Evolutionary conservation across 2,113 vertebrate genomes (phyloP).

Genomic region (Alectura lathami): DNA sequence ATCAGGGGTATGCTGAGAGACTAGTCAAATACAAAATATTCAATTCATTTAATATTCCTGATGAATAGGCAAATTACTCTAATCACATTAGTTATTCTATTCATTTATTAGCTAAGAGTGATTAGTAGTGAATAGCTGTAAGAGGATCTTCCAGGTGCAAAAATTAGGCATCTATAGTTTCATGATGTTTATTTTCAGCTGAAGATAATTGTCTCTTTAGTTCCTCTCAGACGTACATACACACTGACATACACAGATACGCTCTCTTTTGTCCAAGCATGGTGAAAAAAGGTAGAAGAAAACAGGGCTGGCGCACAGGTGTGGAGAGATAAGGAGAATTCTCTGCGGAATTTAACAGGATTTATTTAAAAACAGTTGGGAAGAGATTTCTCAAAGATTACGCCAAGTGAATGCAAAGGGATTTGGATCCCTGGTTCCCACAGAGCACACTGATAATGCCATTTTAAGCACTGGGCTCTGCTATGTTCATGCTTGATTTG

Average conservation of each 20-base stretch:
- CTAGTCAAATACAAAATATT: slow-evolving; percentile 75
- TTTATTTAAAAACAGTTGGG: slow-evolving; percentile 41
- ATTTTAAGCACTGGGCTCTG: neutral
- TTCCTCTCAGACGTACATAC: slow-evolving; percentile 50
- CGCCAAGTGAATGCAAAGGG: slow-evolving; percentile 13
- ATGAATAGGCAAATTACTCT: slow-evolving; percentile 79
- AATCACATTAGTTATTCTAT: slow-evolving; percentile 83
- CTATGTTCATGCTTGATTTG: neutral
- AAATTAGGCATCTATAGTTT: slow-evolving; percentile 79
- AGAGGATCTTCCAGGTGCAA: slow-evolving; percentile 78
- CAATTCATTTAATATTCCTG: slow-evolving; percentile 80
- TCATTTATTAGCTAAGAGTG: slow-evolving; percentile 80
- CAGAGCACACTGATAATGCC: neutral
- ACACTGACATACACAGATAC: slow-evolving; percentile 5
- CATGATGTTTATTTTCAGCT: slow-evolving; percentile 80
- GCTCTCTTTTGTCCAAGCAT: slow-evolving; percentile 41
- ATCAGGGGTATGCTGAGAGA: slow-evolving; percentile 71
- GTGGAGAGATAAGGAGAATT: slow-evolving; percentile 45
- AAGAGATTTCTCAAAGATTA: slow-evolving; percentile 57
- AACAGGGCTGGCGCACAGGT: neutral
- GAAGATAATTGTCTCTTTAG: slow-evolving; percentile 76
- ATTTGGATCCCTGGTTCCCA: slow-evolving; percentile 33
- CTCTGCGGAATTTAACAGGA: slow-evolving; percentile 42
- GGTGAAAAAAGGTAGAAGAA: neutral
- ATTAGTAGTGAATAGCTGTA: slow-evolving; percentile 78